Evolutionary conservation across 1,140 invertebrate genomes (phyloP), one percentile per base, ranked within the genome.

Genomic region (Calliopsis andreniformis): DNA sequence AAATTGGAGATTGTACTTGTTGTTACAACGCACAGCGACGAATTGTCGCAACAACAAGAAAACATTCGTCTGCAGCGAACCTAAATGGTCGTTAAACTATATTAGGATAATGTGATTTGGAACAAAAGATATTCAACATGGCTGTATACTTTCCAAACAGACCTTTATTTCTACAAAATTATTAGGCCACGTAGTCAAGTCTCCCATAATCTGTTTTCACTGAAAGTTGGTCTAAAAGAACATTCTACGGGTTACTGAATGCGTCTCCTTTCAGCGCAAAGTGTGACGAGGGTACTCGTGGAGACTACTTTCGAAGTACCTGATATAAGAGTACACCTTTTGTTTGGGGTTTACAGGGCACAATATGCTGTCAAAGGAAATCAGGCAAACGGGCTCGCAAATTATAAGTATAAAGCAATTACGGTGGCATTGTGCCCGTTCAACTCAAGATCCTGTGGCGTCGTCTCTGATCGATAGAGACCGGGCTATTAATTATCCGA

Each of bases 401-500:
- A 56, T 83, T 80, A 86, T 79, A 86, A 86, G 81, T 86, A 84
- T 82, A 77, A 86, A 83, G 81, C 85, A 86, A 86, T 86, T 86
- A 86, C 69, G 70, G 67, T 55, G 53, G 51, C 64, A 82, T 85
- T 85, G 70, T 87, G 67, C 56, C 55, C 77, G 76, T 76, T 71
- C 59, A 32, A 56, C 66, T 62, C 42, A 28, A 73, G 62, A 82
- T 70, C 79, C 58, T 67, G 35, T 75, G 76, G 80, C 63, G 81
- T 82, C 69, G 59, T 49, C 32, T 67, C 78, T 75, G 82, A 86
- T 86, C 79, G 82, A 87, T 84, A 71, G 67, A 73, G 78, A 73
- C 81, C 83, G 75, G 77, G 83, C 85, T 87, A 87, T 87, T 87
- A 87, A 87, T 87, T 87, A 87, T 85, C 83, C 71, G 73, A 81